Base-by-base conservation (phyloP, 2,888 invertebrate genomes). In the Tachystola acroxantha region DNA sequence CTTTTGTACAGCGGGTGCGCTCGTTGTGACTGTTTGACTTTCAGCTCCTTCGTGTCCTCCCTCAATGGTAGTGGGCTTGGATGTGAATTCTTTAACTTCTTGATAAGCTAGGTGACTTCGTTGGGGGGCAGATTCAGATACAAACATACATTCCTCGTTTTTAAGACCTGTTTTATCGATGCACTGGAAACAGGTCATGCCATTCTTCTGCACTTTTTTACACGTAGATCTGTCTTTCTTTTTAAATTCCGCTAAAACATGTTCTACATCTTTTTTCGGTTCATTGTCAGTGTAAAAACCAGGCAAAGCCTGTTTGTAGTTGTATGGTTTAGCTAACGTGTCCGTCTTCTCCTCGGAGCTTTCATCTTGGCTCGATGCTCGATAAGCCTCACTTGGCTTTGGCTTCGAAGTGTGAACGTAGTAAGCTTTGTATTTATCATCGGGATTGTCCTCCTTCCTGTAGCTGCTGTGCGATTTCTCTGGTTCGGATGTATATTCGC, bases 131-230 rank as follows among this genome's bases (percentile, higher is more conserved):
- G 91, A 90, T 52, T 91, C 91, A 1, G 92, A 91, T 6, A 93
- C 89, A 69, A 90, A 94, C 90, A 93, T 93, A 61, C 94, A 94
- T 66, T 94, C 94, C 69, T 94, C 94, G 55, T 93, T 90, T 64
- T 92, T 91, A 33, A 91, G 80, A 1, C 93, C 93, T 33, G 89
- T 88, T 48, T 91, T 88, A 54, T 93, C 92, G 2, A 90, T 74
- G 62, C 94, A 94, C 49, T 91, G 88, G 64, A 90, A 94, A 61
- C 94, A 94, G 0, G 93, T 93, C 92, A 94, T 92, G 26, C 92
- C 91, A 49, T 92, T 91, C 56, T 91, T 92, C 43, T 89, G 87
- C 0, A 92, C 88, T 65, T 92, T 92, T 57, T 92, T 91, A 64
- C 94, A 94, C 6, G 90, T 81, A 14, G 92, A 90, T 48, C 93